phyloP scores from a whole-genome alignment of 2,888 invertebrate species.

The Callimorpha dominula region DNA sequence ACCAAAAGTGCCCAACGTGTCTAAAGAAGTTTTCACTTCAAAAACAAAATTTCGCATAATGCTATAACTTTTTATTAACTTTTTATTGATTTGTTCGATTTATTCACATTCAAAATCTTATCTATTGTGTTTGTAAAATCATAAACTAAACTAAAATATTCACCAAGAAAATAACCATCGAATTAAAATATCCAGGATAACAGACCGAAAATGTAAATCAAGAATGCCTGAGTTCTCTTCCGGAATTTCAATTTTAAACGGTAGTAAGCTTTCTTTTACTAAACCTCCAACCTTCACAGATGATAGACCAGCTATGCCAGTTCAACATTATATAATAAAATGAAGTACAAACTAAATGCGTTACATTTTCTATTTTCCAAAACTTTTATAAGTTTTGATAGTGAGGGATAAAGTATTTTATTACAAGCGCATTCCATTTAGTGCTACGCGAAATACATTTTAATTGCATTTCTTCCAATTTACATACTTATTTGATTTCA shows the following conservation, averaged over 20 bases:
- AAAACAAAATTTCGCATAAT: no score
- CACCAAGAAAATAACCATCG: slow-evolving; percentile 12
- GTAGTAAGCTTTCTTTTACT: slow-evolving; percentile 13
- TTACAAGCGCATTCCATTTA: neutral
- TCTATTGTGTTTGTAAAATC: no score
- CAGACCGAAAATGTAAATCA: slow-evolving; percentile 28
- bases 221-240: slow-evolving; percentile 23
- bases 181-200: slow-evolving; percentile 24
- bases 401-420: no score
- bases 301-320: slow-evolving; percentile 22
- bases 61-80: no score
- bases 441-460: neutral
- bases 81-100: no score
- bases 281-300: slow-evolving; percentile 25
- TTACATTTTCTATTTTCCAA: no score
- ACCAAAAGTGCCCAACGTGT: no score
- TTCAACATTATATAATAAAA: slow-evolving; percentile 7
- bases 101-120: no score
- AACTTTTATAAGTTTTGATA: no score
- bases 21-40: no score
- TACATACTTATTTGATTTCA: neutral
- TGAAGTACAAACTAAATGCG: no score
- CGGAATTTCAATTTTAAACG: slow-evolving; percentile 30
- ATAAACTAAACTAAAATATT: slow-evolving; percentile 2
- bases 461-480: neutral